Percentiles rank a stretch among this genome's conserved stretches.
Evolutionary conservation across 2,888 invertebrate species (phyloP).

Genomic region (Craniophora ligustri): DNA sequence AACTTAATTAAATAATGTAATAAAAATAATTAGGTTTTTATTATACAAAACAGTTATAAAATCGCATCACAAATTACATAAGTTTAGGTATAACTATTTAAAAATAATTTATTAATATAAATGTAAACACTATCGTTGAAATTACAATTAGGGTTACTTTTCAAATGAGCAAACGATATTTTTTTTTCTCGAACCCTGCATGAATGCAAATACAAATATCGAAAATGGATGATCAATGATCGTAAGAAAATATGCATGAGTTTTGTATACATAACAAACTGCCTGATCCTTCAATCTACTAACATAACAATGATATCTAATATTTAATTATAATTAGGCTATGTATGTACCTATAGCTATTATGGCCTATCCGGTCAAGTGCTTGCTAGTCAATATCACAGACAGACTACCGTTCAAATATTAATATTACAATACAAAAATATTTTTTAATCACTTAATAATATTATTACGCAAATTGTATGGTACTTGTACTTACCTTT

Average conservation of each 20-base stretch:
- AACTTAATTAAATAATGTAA: conserved; percentile 7
- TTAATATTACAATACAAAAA: not conserved
- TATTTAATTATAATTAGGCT: too few species aligned
- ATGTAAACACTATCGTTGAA: too few species aligned
- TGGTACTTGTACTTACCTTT: not conserved
- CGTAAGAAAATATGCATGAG: too few species aligned
- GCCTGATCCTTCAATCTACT: too few species aligned
- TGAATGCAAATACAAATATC: too few species aligned
- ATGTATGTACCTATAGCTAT: conserved; percentile 25
- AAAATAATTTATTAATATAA: conserved; percentile 23
- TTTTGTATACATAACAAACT: too few species aligned
- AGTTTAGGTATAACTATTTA: conserved; percentile 4
- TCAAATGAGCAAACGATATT: not conserved
- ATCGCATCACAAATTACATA: conserved; percentile 19
- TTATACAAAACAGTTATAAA: conserved; percentile 43
- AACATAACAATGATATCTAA: too few species aligned
- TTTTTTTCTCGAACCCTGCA: not conserved
- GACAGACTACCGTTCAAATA: conserved; percentile 52
- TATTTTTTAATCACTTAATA: too few species aligned
- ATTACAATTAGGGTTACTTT: not conserved
- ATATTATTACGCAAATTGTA: too few species aligned
- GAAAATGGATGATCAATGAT: too few species aligned
- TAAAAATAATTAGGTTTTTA: conserved; percentile 23
- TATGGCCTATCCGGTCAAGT: conserved; percentile 57
- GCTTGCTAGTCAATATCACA: conserved; percentile 63